These are phyloP conservation scores for Drosophila suzukii DNA, from an alignment of 1,140 invertebrate species.

Conservation along the genomic window DNA sequence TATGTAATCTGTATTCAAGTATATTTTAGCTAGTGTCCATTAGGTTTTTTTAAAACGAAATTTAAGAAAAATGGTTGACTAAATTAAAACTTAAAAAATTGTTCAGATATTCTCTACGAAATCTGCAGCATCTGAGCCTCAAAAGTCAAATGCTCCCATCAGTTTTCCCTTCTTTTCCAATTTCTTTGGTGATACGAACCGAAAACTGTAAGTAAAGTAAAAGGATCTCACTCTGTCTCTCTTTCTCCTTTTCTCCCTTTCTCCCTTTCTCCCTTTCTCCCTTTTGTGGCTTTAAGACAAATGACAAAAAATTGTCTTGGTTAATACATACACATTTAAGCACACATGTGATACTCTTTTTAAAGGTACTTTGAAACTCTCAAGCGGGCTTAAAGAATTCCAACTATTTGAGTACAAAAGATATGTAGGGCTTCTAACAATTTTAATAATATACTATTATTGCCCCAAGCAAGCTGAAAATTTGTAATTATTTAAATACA, in stretches of 20 bases:
- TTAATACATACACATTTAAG: conserved; percentile 12
- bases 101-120: background rate
- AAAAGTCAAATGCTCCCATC: conserved; percentile 6
- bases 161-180: background rate
- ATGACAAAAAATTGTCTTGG: conserved; percentile 36
- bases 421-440: too few species aligned
- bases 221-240: background rate
- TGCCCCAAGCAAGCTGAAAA: too few species aligned
- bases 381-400: background rate
- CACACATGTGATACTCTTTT: conserved; percentile 1
- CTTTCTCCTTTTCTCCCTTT: background rate
- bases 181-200: background rate
- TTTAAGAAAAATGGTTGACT: too few species aligned
- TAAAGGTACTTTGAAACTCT: too few species aligned
- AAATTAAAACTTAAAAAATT: background rate
- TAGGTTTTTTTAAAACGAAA: too few species aligned
- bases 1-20: too few species aligned
- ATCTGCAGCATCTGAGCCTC: background rate
- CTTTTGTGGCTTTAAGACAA: conserved; percentile 50
- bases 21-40: too few species aligned
- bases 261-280: background rate
- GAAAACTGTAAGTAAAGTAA: conserved; percentile 23
- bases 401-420: background rate
- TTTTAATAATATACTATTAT: too few species aligned
- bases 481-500: too few species aligned